A percentile compares a stretch with the other conserved stretches of the same genome.
phyloP scores from a whole-genome alignment of 1,140 invertebrate genomes.

The Chrysomallon squamiferum region DNA sequence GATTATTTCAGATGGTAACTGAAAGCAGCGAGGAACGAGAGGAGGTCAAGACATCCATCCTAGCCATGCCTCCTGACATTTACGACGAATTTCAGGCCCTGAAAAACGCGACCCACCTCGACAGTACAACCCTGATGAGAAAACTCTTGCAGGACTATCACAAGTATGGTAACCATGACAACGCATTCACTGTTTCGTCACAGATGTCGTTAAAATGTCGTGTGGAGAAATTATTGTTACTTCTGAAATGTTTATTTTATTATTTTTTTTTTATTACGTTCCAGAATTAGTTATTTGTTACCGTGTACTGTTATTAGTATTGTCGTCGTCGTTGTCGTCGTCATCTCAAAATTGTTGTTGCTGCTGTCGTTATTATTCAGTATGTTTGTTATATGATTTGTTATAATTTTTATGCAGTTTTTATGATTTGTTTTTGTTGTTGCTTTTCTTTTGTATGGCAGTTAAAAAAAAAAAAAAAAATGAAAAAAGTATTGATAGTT shows the following conservation, averaged over 20 bases:
- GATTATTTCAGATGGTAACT: too few relatives aligned
- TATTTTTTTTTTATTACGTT: not conserved
- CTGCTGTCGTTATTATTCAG: too few relatives aligned
- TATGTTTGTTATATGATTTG: too few relatives aligned
- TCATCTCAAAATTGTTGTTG: not conserved
- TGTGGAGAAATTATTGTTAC: not conserved
- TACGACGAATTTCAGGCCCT: not conserved
- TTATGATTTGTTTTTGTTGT: too few relatives aligned
- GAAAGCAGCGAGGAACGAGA: too few relatives aligned
- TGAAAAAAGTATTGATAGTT: too few relatives aligned
- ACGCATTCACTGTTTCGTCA: not conserved
- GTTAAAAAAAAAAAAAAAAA: too few relatives aligned
- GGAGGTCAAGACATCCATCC: too few relatives aligned
- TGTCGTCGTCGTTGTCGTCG: not conserved
- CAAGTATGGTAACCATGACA: not conserved
- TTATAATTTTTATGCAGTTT: too few relatives aligned
- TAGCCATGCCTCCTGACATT: not conserved
- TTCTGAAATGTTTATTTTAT: not conserved
- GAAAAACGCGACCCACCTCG: slow-evolving; percentile 1
- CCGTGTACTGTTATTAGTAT: too few relatives aligned
- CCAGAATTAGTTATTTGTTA: not conserved
- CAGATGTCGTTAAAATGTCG: not conserved
- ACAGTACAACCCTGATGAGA: slow-evolving; percentile 4
- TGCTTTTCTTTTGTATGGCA: too few relatives aligned
- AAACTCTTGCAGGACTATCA: slow-evolving; percentile 1